Evolutionary conservation across 2,888 invertebrate genomes (phyloP).

Genomic region (Scaptomyza tumidula): DNA sequence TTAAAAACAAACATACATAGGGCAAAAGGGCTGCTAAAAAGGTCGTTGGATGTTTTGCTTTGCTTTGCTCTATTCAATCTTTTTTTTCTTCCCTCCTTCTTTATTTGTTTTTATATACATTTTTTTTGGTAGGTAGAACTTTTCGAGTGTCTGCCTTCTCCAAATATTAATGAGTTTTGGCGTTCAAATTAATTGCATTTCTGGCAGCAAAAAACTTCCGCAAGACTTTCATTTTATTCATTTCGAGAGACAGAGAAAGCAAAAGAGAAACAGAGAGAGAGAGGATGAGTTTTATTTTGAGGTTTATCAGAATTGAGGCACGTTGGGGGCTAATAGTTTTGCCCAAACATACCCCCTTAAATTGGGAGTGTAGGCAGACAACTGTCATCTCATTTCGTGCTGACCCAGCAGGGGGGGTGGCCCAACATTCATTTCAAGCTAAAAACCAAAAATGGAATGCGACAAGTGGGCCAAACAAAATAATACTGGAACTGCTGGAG

Average conservation of each 20-base stretch:
- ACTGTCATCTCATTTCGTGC: constrained; percentile 60
- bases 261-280: neutral
- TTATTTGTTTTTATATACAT: neutral
- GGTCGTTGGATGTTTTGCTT: constrained; percentile 33
- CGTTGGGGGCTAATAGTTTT: constrained; percentile 48
- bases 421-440: constrained; percentile 57
- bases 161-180: constrained; percentile 77
- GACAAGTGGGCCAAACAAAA: constrained; percentile 33
- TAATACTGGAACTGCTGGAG: constrained; percentile 5
- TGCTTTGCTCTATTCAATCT: neutral
- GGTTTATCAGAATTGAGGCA: constrained; percentile 58
- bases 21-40: constrained; percentile 62
- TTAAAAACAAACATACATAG: constrained; percentile 56
- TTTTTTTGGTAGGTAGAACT: constrained; percentile 30
- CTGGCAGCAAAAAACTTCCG: constrained; percentile 38
- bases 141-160: constrained; percentile 69
- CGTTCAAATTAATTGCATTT: constrained; percentile 78
- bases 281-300: constrained; percentile 5
- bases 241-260: constrained; percentile 17
- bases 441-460: constrained; percentile 65
- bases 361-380: constrained; percentile 12
- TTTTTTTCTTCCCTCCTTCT: neutral
- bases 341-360: constrained; percentile 31
- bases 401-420: constrained; percentile 59
- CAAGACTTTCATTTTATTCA: constrained; percentile 60